Base-by-base conservation (phyloP, 2,888 invertebrate species). In the Acheta domesticus region DNA sequence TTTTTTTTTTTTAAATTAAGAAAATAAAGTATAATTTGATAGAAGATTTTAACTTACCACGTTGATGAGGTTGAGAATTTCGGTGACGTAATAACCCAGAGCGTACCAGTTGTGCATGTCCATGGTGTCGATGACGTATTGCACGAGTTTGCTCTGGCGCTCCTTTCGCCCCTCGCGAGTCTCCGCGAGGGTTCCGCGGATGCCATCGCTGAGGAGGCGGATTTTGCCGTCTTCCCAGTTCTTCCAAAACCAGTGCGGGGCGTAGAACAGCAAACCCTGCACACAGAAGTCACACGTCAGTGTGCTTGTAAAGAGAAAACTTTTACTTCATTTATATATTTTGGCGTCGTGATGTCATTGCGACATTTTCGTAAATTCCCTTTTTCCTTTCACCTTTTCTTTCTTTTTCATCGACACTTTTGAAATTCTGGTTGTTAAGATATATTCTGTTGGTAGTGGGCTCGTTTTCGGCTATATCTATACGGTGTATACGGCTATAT, bases 171-270 rank as follows among this genome's bases (percentile, higher is more conserved):
- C 12, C 2, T 21, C 36, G 89, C 83, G 94, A 90, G 85, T 94
- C 93, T 80, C 91, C 77, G 92, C 90, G 77, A 91, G 88, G 78
- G 93, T 90, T 73, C 95, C 95, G 81, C 96, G 90, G 88, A 96
- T 91, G 12, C 96, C 96, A 81, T 95, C 94, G 36, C 95, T 93
- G 83, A 96, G 94, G 92, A 93, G 93, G 83, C 94, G 91, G 81
- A 96, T 91, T 87, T 95, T 95, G 81, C 94, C 94, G 85, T 96
- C 95, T 87, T 96, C 96, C 93, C 95, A 93, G 86, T 94, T 94
- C 87, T 96, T 96, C 96, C 96, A 96, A 85, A 96, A 90, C 94
- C 94, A 96, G 85, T 96, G 96, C 11, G 96, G 96, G 76, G 94
- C 86, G 88, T 96, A 96, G 87, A 96, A 96, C 80, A 96, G 88